phyloP scores from a whole-genome alignment of 2,888 invertebrate species.

The Eledona agricola region DNA sequence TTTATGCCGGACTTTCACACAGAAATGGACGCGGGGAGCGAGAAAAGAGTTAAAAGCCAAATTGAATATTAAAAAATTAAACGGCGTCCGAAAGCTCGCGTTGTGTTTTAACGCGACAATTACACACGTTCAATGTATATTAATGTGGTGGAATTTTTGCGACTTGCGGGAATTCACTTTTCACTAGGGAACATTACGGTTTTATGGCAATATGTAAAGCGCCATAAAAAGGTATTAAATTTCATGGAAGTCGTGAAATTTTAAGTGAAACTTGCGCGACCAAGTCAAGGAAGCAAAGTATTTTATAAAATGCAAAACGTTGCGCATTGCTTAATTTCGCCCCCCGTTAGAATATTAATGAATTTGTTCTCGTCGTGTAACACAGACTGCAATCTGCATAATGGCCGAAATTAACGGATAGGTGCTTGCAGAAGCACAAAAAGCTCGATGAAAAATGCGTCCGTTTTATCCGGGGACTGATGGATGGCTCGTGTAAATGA shows the following conservation, averaged over 20 bases:
- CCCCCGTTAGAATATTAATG: conserved; percentile 4
- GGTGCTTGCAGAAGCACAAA: conserved; percentile 40
- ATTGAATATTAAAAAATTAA: conserved; percentile 30
- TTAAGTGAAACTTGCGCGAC: no score
- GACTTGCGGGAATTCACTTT: no score
- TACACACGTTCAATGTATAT: conserved; percentile 6
- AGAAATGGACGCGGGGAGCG: conserved; percentile 8
- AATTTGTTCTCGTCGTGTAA: conserved; percentile 25
- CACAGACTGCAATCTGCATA: conserved; percentile 44
- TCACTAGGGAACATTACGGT: no score
- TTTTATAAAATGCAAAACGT: conserved; percentile 4
- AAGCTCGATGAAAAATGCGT: conserved; percentile 50
- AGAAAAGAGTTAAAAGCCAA: conserved; percentile 31
- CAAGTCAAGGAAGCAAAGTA: neutral
- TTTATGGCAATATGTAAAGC: no score
- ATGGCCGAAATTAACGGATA: conserved; percentile 43
- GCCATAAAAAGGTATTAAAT: no score
- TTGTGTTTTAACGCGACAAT: conserved; percentile 13
- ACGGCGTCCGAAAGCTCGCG: conserved; percentile 6
- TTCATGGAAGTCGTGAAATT: no score
- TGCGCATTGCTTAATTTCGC: conserved; percentile 2
- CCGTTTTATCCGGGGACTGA: conserved; percentile 50
- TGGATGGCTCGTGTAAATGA: conserved; percentile 53
- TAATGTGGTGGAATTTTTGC: no score
- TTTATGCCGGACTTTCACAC: conserved; percentile 20